Percentiles rank a stretch among this genome's conserved stretches.
Evolutionary conservation across 2,888 invertebrate species (phyloP).

Genomic region (Drosophila yooni): DNA sequence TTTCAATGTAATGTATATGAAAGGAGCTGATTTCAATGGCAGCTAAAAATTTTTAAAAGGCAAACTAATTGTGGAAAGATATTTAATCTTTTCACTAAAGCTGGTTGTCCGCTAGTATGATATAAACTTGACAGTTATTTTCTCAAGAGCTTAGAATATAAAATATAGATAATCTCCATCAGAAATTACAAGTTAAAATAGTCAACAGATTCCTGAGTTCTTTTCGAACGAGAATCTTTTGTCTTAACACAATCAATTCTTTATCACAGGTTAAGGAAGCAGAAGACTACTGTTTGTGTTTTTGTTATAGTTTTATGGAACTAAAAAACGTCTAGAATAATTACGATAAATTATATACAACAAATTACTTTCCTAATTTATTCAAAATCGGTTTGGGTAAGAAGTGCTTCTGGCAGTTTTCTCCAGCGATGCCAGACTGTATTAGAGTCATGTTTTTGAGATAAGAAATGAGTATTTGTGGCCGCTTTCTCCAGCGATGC

Average conservation of each 20-base stretch:
- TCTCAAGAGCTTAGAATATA: neutral
- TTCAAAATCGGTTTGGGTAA: neutral
- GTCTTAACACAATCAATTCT: neutral
- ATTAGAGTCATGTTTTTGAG: neutral
- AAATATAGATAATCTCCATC: neutral
- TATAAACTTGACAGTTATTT: neutral
- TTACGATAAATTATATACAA: conserved; percentile 2
- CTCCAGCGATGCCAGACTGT: neutral
- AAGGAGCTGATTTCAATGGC: neutral
- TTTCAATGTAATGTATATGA: neutral
- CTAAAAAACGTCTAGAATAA: neutral
- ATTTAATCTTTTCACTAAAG: neutral
- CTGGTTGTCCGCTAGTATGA: neutral
- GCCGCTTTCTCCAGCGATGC: neutral
- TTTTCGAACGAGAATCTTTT: neutral
- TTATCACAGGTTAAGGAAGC: neutral
- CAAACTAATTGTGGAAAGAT: neutral
- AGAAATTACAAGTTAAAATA: neutral
- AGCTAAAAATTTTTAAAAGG: neutral
- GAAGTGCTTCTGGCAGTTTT: neutral
- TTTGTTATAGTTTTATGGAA: neutral
- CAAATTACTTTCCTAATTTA: neutral
- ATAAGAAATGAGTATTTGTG: neutral
- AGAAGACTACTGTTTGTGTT: neutral
- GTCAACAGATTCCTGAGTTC: neutral